These are phyloP conservation scores for Crossocerus cetratus DNA, from an alignment of 2,888 invertebrate species.

Conservation along the genomic window DNA sequence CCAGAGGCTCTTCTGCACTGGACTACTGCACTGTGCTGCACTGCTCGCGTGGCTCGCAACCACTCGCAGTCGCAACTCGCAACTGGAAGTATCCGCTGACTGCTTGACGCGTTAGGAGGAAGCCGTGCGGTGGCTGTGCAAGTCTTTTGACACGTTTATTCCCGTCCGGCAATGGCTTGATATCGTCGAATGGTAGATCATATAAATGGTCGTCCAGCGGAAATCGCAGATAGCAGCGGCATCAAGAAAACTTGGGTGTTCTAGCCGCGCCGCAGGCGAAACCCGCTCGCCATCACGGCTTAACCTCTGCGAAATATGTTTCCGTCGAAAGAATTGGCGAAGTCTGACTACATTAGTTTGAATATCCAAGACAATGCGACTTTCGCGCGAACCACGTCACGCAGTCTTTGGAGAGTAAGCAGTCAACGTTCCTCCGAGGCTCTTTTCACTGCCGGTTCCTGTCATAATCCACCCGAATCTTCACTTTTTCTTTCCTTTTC, in stretches of 20 bases:
- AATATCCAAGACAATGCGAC: constrained; percentile 70
- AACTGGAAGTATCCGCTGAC: too few relatives aligned
- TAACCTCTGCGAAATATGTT: constrained; percentile 68
- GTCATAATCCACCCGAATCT: not conserved
- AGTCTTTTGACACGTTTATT: too few relatives aligned
- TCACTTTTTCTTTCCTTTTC: constrained; percentile 70
- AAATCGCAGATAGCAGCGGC: constrained; percentile 18
- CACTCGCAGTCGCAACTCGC: too few relatives aligned
- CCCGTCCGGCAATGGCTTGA: too few relatives aligned
- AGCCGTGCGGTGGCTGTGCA: too few relatives aligned
- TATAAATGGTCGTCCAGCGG: too few relatives aligned
- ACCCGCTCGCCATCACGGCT: constrained; percentile 50
- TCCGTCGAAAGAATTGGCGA: constrained; percentile 64
- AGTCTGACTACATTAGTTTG: constrained; percentile 72
- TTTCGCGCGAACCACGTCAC: constrained; percentile 67
- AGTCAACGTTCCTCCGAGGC: too few relatives aligned
- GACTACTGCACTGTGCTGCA: too few relatives aligned
- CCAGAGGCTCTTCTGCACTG: too few relatives aligned
- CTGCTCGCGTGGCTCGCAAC: too few relatives aligned
- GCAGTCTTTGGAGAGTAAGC: constrained; percentile 76
- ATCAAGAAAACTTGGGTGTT: constrained; percentile 37
- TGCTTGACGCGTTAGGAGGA: too few relatives aligned
- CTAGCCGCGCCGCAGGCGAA: constrained; percentile 38
- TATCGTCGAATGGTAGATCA: too few relatives aligned
- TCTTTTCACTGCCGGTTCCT: not conserved